Base-by-base conservation (phyloP, 2,113 vertebrate species). In the Bos javanicus region DNA sequence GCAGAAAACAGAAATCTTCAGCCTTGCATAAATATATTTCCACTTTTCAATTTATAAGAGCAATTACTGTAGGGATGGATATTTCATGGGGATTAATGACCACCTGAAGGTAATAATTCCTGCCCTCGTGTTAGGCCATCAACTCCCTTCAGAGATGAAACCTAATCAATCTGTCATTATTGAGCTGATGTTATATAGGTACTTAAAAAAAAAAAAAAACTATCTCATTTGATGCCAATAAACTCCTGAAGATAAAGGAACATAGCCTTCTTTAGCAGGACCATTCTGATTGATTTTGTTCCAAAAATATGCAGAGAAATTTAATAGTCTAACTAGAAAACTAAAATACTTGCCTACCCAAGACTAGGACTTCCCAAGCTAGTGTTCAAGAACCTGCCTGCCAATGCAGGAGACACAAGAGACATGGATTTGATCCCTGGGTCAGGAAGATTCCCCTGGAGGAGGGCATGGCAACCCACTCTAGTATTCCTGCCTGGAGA, bases 11-110 rank as follows among this genome's bases (percentile, higher is more conserved):
- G 96, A 98, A 85, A 97, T 96, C 30, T 86, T 97, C 46, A 60
- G 59, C 30, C 54, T 96, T 96, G 33, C 76, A 95, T 93, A 97
- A 96, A 91, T 96, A 95, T 59, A 94, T 96, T 97, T 97, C 95
- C 48, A 95, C 62, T 95, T 94, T 98, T 86, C 92, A 96, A 96
- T 95, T 97, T 98, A 54, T 64, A 96, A 96, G 43, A 93, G 78
- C 95, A 95, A 95, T 98, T 96, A 82, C 26, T 33, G 10, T 57
- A 87, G 62, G 64, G 91, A 95, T 85, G 17, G 74, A 36, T 89
- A 92, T 92, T 97, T 98, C 92, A 91, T 39, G 54, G 64, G 88
- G 67, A 98, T 95, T 97, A 95, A 96, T 95, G 92, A 95, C 26
- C 74, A 95, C 80, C 74, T 71, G 67, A 87, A 90, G 57, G 80